phyloP scores from a whole-genome alignment of 2,113 vertebrate species.

The Manacus vitellinus region DNA sequence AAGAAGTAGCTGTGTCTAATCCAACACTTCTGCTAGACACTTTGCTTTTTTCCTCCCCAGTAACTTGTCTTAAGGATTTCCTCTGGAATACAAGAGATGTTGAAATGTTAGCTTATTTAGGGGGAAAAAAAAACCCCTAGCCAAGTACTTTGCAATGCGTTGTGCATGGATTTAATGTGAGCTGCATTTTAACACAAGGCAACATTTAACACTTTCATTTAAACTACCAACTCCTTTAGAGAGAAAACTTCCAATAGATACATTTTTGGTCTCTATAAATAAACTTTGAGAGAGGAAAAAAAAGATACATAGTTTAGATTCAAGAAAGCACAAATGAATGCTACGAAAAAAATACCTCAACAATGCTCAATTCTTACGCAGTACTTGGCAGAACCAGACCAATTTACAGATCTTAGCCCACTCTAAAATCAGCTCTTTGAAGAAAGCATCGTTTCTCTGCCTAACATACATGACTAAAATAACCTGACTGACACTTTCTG shows the following conservation, averaged over 20 bases:
- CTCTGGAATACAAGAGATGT: conserved; percentile 71
- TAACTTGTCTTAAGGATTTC: conserved; percentile 56
- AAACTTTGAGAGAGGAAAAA: not conserved
- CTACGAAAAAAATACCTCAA: not conserved
- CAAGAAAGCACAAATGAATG: not conserved
- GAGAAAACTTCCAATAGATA: not conserved
- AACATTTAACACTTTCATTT: not conserved
- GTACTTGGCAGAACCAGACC: not conserved
- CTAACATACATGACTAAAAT: rapidly evolving
- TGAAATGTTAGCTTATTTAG: not conserved
- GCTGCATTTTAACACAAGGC: not conserved
- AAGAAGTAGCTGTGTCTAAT: conserved; percentile 35
- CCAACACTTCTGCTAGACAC: conserved; percentile 59
- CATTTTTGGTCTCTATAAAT: not conserved
- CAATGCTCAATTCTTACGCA: rapidly evolving
- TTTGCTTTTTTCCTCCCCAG: conserved; percentile 63
- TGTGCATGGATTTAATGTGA: not conserved
- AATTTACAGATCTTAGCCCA: not conserved
- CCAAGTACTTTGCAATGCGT: not conserved
- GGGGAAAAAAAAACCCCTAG: not conserved
- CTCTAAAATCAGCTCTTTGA: not conserved
- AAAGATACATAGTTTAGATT: not conserved
- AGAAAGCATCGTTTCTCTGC: not conserved
- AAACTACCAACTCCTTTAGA: not conserved
- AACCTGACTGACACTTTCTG: not conserved